These are phyloP conservation scores for Agrotis segetum DNA, from an alignment of 2,888 invertebrate genomes.

Conservation along the genomic window DNA sequence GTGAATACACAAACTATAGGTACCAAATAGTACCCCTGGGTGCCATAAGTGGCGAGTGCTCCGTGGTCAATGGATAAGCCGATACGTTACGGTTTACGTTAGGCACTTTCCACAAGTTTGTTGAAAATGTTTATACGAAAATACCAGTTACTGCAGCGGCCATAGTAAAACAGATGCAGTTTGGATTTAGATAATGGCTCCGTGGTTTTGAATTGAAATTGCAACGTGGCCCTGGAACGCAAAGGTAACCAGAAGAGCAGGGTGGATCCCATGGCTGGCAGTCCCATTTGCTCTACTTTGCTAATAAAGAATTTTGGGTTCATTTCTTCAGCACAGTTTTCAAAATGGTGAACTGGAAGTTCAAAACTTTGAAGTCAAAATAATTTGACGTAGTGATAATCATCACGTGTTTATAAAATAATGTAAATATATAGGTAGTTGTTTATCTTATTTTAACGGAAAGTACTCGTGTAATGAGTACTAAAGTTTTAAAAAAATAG, in stretches of 20 bases:
- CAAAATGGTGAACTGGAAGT: not conserved
- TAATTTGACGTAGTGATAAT: not conserved
- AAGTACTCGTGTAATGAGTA: too few species aligned
- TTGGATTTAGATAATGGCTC: too few species aligned
- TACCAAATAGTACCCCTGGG: conserved; percentile 26
- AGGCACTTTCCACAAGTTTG: conserved; percentile 10
- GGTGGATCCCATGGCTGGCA: too few species aligned
- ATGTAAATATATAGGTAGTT: too few species aligned
- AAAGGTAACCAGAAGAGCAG: too few species aligned
- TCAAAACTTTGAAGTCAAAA: not conserved
- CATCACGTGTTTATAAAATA: too few species aligned
- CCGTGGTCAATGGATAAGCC: conserved; percentile 26
- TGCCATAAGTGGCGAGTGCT: conserved; percentile 21
- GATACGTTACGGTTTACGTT: conserved; percentile 27
- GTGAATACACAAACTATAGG: conserved; percentile 26
- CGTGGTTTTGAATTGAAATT: too few species aligned
- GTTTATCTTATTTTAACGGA: too few species aligned
- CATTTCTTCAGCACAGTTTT: not conserved
- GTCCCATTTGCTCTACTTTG: too few species aligned
- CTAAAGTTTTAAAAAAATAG: too few species aligned
- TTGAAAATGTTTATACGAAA: conserved; percentile 17
- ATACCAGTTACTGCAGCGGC: not conserved
- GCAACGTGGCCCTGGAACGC: too few species aligned
- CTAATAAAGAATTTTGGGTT: not conserved
- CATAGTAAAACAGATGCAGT: too few species aligned